Evolutionary conservation across 1,140 invertebrate species (phyloP), one percentile per base, ranked within the genome.

Genomic region (Lucilia sericata): DNA sequence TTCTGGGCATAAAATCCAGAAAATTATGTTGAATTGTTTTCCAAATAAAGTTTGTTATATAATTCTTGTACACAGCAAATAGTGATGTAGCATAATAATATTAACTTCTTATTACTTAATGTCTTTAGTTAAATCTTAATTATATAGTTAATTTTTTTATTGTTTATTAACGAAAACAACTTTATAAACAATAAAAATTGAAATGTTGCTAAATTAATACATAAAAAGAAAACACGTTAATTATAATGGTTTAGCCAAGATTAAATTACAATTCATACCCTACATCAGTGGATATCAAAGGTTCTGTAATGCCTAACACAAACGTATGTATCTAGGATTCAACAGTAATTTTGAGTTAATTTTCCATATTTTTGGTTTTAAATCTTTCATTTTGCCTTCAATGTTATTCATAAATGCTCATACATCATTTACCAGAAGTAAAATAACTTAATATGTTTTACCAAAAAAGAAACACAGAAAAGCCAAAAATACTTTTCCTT

Each of bases 91-190:
- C 13, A 12, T 60, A 60, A n/a, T 60, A n/a, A 17, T 60, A 3
- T n/a, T 60, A 7, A n/a, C 55, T 60, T 60, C 0, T 60, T 12
- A 7, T 60, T 60, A 13, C 12, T 60, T 60, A 1, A 60, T 2
- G 55, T n/a, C 17, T n/a, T 60, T n/a, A 17, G n/a, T 60, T n/a
- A 60, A 60, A 60, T n/a, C 55, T 60, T n/a, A 60, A 60, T 60
- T 60, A 60, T 60, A 42, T 42, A 42, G 42, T 42, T 42, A 0
- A 10, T 30, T 30, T 42, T 36, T 42, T 42, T n/a, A n/a, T 60
- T 60, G 55, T 14, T 60, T 17, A 4, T n/a, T 60, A 42, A 7
- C 55, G 14, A 60, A 60, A 60, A 60, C 55, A n/a, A 60, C n/a
- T 60, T 60, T n/a, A 60, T 14, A 17, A 60, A 60, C 55, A 7